Evolutionary conservation across 2,888 invertebrate species (phyloP).

Genomic region (Watsonalla binaria): DNA sequence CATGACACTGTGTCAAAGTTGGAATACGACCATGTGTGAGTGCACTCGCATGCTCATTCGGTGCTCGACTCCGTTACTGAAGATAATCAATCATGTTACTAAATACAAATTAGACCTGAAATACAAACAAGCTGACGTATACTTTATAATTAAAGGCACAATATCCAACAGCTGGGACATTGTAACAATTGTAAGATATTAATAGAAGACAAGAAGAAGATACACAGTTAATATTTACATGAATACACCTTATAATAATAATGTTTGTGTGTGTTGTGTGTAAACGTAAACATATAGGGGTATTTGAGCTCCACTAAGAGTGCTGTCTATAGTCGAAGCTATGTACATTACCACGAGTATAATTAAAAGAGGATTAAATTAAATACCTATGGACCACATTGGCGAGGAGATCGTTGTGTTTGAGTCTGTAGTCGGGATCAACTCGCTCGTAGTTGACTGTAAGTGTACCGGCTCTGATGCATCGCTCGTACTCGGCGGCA

Average conservation of each 20-base stretch:
- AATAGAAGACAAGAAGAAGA: slow-evolving; percentile 36
- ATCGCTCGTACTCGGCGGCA: slow-evolving; percentile 93
- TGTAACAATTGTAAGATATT: slow-evolving; percentile 26
- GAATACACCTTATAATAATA: slow-evolving; percentile 25
- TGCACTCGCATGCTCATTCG: slow-evolving; percentile 72
- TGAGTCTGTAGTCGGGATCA: slow-evolving; percentile 92
- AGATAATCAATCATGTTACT: slow-evolving; percentile 44
- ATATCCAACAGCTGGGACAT: slow-evolving; percentile 22
- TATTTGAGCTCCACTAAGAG: slow-evolving; percentile 11
- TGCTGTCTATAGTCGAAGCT: slow-evolving; percentile 32
- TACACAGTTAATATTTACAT: slow-evolving; percentile 39
- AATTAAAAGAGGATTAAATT: background rate
- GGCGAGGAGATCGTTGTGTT: slow-evolving; percentile 94
- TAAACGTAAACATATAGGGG: slow-evolving; percentile 18
- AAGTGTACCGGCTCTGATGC: slow-evolving; percentile 93
- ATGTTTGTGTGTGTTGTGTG: slow-evolving; percentile 19
- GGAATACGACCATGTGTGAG: slow-evolving; percentile 24
- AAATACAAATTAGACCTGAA: slow-evolving; percentile 47
- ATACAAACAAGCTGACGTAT: slow-evolving; percentile 46
- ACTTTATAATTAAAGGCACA: slow-evolving; percentile 17
- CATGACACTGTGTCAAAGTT: slow-evolving; percentile 14
- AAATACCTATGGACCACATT: slow-evolving; percentile 95
- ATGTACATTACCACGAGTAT: slow-evolving; percentile 15
- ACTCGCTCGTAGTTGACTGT: slow-evolving; percentile 96
- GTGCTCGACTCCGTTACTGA: slow-evolving; percentile 43